phyloP scores from a whole-genome alignment of 2,797 vertebrate genomes.

The Lerista edwardsae region DNA sequence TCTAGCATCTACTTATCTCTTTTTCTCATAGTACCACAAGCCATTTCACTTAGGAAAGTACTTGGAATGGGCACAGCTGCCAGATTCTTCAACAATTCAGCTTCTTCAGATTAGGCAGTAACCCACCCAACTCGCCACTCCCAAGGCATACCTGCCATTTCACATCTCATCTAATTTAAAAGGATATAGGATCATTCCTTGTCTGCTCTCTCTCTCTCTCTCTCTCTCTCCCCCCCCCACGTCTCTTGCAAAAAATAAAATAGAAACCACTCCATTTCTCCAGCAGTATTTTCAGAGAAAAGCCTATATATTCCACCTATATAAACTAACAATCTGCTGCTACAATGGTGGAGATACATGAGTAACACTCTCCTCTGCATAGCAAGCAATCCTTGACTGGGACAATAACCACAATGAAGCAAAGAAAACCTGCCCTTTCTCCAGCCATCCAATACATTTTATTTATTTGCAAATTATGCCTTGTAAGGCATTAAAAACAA shows the following conservation, averaged over 20 bases:
- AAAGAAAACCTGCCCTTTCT: no score
- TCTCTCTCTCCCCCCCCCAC: no score
- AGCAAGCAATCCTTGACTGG: no score
- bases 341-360: not conserved
- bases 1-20: not conserved
- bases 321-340: not conserved
- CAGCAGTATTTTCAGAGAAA: not conserved
- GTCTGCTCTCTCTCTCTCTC: no score
- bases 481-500: no score
- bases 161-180: not conserved
- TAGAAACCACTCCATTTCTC: not conserved
- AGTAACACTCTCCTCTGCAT: no score
- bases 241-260: no score
- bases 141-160: not conserved
- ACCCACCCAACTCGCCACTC: not conserved
- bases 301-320: not conserved
- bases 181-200: not conserved
- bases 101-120: not conserved
- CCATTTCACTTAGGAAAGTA: not conserved
- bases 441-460: no score
- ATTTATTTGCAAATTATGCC: no score
- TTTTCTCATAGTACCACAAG: not conserved
- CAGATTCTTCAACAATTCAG: not conserved
- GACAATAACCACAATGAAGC: no score
- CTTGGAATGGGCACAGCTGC: not conserved